A percentile compares a stretch with the other conserved stretches of the same genome.
phyloP scores from a whole-genome alignment of 1,140 invertebrate genomes.

The Thaumatotibia leucotreta region DNA sequence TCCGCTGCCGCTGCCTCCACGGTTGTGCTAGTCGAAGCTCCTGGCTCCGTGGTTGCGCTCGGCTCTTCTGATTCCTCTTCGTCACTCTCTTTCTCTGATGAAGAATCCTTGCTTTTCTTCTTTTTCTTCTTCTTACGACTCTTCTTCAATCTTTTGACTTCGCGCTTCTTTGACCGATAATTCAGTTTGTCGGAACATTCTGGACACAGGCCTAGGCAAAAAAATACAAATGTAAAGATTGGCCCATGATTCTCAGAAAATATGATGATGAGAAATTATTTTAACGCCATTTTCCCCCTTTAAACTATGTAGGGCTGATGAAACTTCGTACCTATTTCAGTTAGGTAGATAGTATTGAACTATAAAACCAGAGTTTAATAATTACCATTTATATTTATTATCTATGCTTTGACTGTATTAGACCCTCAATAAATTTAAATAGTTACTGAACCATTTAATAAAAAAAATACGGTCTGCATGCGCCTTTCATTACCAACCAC shows the following conservation, averaged over 20 bases:
- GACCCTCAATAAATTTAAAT: no score
- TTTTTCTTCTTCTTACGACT: constrained; percentile 58
- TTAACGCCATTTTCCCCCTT: no score
- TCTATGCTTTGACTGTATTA: no score
- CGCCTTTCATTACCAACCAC: neutral
- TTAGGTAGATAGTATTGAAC: no score
- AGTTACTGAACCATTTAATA: no score
- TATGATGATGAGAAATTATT: no score
- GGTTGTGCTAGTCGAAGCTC: constrained; percentile 42
- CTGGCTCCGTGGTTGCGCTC: constrained; percentile 19
- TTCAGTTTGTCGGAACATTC: constrained; percentile 96
- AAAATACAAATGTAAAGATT: no score
- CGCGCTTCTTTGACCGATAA: constrained; percentile 87
- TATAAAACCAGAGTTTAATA: no score
- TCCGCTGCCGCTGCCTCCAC: constrained; percentile 18
- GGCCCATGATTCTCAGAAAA: no score
- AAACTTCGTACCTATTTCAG: no score
- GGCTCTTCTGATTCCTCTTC: constrained; percentile 23
- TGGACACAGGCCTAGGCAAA: constrained; percentile 87
- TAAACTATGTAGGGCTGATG: no score
- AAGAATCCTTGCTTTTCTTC: constrained; percentile 22
- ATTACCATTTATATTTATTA: no score
- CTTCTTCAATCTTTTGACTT: constrained; percentile 82
- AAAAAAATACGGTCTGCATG: neutral
- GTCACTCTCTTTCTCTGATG: constrained; percentile 20